Base-by-base conservation (phyloP, 2,888 invertebrate species). In the Asteroscopus sphinx region DNA sequence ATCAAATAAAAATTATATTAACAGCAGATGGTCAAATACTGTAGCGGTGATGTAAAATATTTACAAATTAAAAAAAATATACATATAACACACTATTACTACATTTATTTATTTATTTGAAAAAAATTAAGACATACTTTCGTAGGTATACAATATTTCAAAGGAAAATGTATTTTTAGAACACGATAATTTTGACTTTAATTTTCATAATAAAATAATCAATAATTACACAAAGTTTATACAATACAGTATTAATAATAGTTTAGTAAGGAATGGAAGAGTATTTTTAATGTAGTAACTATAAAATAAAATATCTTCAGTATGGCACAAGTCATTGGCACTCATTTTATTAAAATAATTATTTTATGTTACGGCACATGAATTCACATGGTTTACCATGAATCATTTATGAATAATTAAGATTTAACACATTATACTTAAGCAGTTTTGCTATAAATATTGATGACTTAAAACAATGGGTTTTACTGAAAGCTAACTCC, bases 1-100 rank as follows among this genome's bases (percentile, higher is more conserved):
- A 47, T 59, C 58, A 44, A 48, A 40, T 47, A 60, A 66, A 80
- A 76, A 77, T 78, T 78, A 79, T 86, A 86, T 87, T 83, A 80
- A 90, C 87, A 89, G 84, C 82, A 82, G 76, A 83, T 91, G 88
- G 88, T 92, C 90, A 69, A 91, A 90, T 90, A 92, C 88, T 91
- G 90, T 61, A 73, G 79, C 78, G 87, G 86, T 72, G 80, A 85
- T 78, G 61, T 65, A 40, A 32, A 52, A 62, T 67, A 67, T 66
- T 60, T 68, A 66, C 49, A 64, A 61, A 63, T 56, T 53, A 49
- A 39, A 35, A n/a, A n/a, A n/a, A n/a, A n/a, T n/a, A n/a, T n/a
- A n/a, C n/a, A n/a, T n/a, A n/a, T n/a, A n/a, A n/a, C n/a, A n/a
- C n/a, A n/a, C n/a, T n/a, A n/a, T n/a, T n/a, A n/a, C n/a, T 35